Evolutionary conservation across 1,140 invertebrate genomes (phyloP), one percentile per base, ranked within the genome.

Genomic region (Drosophila repletoides): DNA sequence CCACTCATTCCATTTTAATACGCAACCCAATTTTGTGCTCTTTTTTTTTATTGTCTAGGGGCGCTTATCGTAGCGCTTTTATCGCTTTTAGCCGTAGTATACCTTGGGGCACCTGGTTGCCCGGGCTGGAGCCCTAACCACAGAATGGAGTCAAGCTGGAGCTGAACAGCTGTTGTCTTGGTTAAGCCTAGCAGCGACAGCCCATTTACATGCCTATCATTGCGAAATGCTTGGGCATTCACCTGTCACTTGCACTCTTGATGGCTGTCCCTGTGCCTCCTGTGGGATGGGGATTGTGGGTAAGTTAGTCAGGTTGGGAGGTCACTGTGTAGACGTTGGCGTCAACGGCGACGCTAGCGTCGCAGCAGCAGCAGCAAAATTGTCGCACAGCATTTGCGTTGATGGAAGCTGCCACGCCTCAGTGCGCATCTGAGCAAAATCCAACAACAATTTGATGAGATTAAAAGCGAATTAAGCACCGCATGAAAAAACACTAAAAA

Each of bases 141-240:
- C 75, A 79, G 52, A 12, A n/a, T 24, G 28, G 10, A 55, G 51
- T 9, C 21, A 17, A 40, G 28, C 10, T 10, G 24, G 17, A 48
- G 41, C n/a, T 24, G 6, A 56, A 36, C 64, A 67, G 55, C 55
- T 67, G 46, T 22, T 33, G 19, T 29, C 45, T 51, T 60, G 64
- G 14, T 14, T 53, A 24, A 29, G 38, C 34, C 21, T 9, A 52
- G 59, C 51, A 55, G 40, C 51, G 49, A n/a, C 28, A 69, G 60
- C 72, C 56, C 77, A 81, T 83, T 83, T 76, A 63, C 77, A 81
- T 73, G 72, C 51, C 67, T 73, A 76, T 83, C 76, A 83, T 66
- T 83, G 77, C n/a, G 34, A 63, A 51, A 40, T 45, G 68, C 38
- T 60, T 52, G 28, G 41, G 60, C 51, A 66, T 60, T 61, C 65